Percentiles rank a stretch among this genome's conserved stretches.
phyloP scores from a whole-genome alignment of 1,140 invertebrate species.

The Schmidtea mediterranea region DNA sequence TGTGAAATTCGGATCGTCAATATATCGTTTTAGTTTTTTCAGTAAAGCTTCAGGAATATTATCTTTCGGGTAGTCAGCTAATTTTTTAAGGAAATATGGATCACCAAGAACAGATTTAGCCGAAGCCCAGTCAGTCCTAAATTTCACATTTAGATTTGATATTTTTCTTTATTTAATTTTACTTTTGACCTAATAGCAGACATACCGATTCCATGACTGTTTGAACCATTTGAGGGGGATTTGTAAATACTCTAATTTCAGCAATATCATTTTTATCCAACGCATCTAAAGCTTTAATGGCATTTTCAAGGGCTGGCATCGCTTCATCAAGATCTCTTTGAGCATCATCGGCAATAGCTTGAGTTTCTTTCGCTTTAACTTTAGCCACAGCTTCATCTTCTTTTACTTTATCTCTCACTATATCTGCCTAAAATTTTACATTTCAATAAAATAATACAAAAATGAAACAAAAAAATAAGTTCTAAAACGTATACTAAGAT shows the following conservation, averaged over 20 bases:
- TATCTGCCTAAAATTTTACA: background rate
- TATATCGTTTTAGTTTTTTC: constrained; percentile 40
- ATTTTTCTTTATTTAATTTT: constrained; percentile 14
- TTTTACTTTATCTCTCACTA: constrained; percentile 16
- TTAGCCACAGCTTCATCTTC: constrained; percentile 27
- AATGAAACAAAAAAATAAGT: too few species aligned
- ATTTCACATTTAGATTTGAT: background rate
- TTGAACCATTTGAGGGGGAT: constrained; percentile 30
- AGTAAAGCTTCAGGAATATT: constrained; percentile 46
- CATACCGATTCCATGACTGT: constrained; percentile 53
- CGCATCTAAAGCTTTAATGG: constrained; percentile 45
- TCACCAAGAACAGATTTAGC: constrained; percentile 24
- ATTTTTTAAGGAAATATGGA: constrained; percentile 21
- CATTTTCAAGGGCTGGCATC: constrained; percentile 50
- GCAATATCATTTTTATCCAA: constrained; percentile 65
- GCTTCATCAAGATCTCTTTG: constrained; percentile 45
- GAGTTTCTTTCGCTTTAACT: constrained; percentile 26
- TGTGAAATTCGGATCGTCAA: constrained; percentile 29
- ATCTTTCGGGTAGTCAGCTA: constrained; percentile 37
- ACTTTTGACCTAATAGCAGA: constrained; percentile 50
- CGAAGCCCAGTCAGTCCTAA: constrained; percentile 23
- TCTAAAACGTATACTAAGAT: too few species aligned
- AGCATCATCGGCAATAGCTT: constrained; percentile 26
- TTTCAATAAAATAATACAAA: too few species aligned
- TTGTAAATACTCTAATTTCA: constrained; percentile 55